A percentile compares a stretch with the other conserved stretches of the same genome.
Conservation (phyloP, 2,797 vertebrate genomes). For the Vultur gryphus region DNA sequence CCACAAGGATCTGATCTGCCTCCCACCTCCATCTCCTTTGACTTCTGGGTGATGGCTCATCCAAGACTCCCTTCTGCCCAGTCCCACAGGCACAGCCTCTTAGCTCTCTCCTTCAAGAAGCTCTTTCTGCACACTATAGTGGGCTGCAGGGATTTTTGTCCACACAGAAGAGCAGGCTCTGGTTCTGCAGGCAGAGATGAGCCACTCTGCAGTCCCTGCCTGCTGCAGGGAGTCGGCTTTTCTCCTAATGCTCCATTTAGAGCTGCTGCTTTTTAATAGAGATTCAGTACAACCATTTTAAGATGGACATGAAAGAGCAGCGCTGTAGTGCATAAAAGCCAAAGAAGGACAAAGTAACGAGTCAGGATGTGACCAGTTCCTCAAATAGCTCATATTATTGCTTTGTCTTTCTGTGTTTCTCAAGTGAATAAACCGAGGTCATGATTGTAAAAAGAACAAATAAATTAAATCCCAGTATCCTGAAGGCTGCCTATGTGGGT, state of each 20-base stretch:
- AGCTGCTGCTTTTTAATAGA: neutral
- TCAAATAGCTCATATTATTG: neutral
- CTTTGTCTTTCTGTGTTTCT: neutral
- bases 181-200: neutral
- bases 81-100: neutral
- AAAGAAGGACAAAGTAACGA: neutral
- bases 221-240: neutral
- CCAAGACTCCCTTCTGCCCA: neutral
- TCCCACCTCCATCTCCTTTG: neutral
- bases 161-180: neutral
- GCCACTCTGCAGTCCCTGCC: neutral
- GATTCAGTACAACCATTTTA: neutral
- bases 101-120: neutral
- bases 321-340: neutral
- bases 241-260: neutral
- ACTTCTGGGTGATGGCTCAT: neutral
- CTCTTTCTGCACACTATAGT: fast-evolving
- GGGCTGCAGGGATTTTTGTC: neutral
- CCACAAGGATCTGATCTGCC: neutral
- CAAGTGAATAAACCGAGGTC: neutral
- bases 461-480: neutral
- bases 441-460: neutral
- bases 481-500: neutral
- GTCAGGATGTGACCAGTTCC: neutral
- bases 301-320: neutral